Evolutionary conservation across 2,113 vertebrate species (phyloP).

Genomic region (Apistogramma diplotaenia): DNA sequence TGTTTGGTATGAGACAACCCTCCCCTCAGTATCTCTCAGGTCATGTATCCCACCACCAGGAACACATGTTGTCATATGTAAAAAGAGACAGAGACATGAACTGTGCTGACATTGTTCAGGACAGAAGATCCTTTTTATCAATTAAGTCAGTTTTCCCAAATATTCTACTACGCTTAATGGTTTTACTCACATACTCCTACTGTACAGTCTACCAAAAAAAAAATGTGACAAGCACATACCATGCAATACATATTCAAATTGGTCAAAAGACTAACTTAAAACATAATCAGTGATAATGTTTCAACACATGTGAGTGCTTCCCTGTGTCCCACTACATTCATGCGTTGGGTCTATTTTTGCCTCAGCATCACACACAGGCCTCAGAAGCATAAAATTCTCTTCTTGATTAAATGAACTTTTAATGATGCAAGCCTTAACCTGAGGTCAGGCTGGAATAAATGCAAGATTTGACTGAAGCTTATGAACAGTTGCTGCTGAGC

Average conservation of each 20-base stretch:
- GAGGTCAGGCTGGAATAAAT: not conserved
- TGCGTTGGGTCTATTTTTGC: not conserved
- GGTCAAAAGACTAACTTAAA: not conserved
- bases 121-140: constrained; percentile 34
- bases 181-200: not conserved
- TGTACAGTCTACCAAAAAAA: not conserved
- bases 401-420: not conserved
- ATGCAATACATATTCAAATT: not conserved
- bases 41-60: constrained; percentile 68
- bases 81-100: constrained; percentile 36
- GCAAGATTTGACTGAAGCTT: not conserved
- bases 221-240: not conserved
- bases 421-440: not conserved
- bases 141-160: not conserved
- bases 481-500: not conserved
- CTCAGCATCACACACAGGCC: not conserved
- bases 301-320: not conserved
- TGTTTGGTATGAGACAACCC: constrained; percentile 69
- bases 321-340: not conserved
- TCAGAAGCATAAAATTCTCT: not conserved
- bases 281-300: not conserved
- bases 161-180: not conserved
- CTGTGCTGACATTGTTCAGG: constrained; percentile 45
- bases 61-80: constrained; percentile 71
- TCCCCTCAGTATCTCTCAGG: constrained; percentile 65